Conservation (phyloP, 2,797 vertebrate genomes). For the Squalus acanthias region DNA sequence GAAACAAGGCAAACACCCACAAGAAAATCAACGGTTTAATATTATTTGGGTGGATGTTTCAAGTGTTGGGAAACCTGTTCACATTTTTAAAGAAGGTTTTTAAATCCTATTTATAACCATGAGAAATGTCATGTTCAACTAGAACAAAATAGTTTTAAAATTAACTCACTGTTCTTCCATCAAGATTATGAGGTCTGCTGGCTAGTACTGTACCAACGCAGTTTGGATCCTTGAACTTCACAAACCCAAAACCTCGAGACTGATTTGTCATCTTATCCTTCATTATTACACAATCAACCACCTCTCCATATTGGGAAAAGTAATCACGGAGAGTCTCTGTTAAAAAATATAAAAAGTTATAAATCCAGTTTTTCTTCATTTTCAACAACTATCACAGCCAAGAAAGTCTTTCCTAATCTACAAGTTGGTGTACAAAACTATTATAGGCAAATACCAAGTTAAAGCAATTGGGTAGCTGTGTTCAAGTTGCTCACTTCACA, state of each 20-base stretch:
- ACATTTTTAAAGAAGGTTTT: not conserved
- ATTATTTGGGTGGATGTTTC: not conserved
- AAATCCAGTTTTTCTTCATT: not conserved
- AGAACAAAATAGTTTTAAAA: not conserved
- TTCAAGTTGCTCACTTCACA: not conserved
- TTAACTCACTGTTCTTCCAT: slow-evolving; percentile 94
- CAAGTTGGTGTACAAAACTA: too few species aligned
- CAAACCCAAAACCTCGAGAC: slow-evolving; percentile 97
- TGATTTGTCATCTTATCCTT: slow-evolving; percentile 99
- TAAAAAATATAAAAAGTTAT: slow-evolving; percentile 45
- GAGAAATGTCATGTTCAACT: not conserved
- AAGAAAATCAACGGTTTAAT: slow-evolving; percentile 39
- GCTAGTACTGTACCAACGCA: slow-evolving; percentile 96
- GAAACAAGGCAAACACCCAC: not conserved
- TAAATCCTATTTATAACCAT: not conserved
- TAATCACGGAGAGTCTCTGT: slow-evolving; percentile 96
- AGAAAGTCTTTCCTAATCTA: not conserved
- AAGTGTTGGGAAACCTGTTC: not conserved
- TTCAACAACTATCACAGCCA: not conserved
- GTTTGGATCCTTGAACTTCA: slow-evolving; percentile 99
- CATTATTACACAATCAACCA: slow-evolving; percentile 99
- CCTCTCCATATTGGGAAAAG: slow-evolving; percentile 98
- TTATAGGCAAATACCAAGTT: not conserved
- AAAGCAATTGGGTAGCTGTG: not conserved
- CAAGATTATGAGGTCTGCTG: slow-evolving; percentile 94